phyloP scores from a whole-genome alignment of 1,140 invertebrate species.

The Leptinotarsa lineolata region DNA sequence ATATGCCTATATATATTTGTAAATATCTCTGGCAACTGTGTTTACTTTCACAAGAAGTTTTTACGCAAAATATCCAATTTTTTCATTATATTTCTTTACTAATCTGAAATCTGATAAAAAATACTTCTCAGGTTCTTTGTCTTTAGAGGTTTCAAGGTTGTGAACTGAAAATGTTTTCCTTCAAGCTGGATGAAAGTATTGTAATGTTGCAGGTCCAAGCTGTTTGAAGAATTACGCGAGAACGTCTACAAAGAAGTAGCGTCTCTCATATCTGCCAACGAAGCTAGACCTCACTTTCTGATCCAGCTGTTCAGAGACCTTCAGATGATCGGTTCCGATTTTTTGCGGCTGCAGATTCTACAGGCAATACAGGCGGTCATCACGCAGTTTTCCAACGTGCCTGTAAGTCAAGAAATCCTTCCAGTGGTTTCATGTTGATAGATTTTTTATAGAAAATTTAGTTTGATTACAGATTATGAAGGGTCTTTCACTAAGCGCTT shows the following conservation, averaged over 20 bases:
- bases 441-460: neutral
- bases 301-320: slow-evolving; percentile 70
- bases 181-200: too few species aligned
- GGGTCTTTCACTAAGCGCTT: too few species aligned
- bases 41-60: too few species aligned
- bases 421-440: too few species aligned
- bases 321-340: slow-evolving; percentile 68
- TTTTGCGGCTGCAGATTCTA: slow-evolving; percentile 64
- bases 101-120: too few species aligned
- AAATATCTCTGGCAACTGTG: too few species aligned
- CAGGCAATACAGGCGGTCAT: slow-evolving; percentile 61
- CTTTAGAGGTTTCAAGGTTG: too few species aligned
- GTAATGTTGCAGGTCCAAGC: slow-evolving; percentile 57
- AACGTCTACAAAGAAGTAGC: slow-evolving; percentile 73
- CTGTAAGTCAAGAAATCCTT: slow-evolving; percentile 29
- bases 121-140: too few species aligned
- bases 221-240: slow-evolving; percentile 68
- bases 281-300: slow-evolving; percentile 68
- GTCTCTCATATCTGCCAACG: slow-evolving; percentile 71
- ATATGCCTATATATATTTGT: too few species aligned
- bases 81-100: too few species aligned
- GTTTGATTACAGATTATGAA: slow-evolving; percentile 5
- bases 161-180: too few species aligned
- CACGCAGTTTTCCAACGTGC: slow-evolving; percentile 38
- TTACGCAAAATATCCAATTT: too few species aligned